phyloP scores from a whole-genome alignment of 2,797 vertebrate species.

The Peromyscus melanophrys region DNA sequence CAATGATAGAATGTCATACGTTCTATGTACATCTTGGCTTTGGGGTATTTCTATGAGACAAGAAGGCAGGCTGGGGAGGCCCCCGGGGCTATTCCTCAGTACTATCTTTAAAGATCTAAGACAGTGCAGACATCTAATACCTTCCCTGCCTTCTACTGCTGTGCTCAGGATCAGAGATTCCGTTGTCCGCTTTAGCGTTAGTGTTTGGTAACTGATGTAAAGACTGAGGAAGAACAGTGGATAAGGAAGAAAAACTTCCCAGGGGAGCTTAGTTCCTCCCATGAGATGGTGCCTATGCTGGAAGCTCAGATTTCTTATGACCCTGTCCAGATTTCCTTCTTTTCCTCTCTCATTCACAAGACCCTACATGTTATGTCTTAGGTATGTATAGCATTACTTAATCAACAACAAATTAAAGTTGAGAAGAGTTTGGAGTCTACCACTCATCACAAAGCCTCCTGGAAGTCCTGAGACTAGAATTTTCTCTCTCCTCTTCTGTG shows the following conservation, averaged over 20 bases:
- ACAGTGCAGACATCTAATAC: conserved; percentile 34
- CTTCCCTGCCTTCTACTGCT: background rate
- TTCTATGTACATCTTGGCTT: background rate
- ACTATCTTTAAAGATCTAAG: conserved; percentile 57
- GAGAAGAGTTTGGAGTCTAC: background rate
- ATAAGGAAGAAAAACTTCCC: background rate
- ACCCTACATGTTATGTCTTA: background rate
- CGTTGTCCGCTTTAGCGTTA: conserved; percentile 56
- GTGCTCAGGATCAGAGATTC: background rate
- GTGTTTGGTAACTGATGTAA: conserved; percentile 74
- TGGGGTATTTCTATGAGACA: background rate
- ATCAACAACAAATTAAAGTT: background rate
- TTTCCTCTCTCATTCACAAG: background rate
- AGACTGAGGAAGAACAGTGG: conserved; percentile 38
- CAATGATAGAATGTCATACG: background rate
- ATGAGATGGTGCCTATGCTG: background rate
- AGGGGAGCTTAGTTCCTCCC: background rate
- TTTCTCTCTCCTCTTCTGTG: background rate
- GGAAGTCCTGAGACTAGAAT: background rate
- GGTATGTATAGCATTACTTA: background rate
- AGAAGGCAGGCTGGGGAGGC: background rate
- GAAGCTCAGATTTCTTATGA: background rate
- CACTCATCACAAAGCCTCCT: background rate
- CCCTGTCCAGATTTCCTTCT: background rate
- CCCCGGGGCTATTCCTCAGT: background rate